phyloP scores from a whole-genome alignment of 2,113 vertebrate species.

The Ramphastos sulfuratus region DNA sequence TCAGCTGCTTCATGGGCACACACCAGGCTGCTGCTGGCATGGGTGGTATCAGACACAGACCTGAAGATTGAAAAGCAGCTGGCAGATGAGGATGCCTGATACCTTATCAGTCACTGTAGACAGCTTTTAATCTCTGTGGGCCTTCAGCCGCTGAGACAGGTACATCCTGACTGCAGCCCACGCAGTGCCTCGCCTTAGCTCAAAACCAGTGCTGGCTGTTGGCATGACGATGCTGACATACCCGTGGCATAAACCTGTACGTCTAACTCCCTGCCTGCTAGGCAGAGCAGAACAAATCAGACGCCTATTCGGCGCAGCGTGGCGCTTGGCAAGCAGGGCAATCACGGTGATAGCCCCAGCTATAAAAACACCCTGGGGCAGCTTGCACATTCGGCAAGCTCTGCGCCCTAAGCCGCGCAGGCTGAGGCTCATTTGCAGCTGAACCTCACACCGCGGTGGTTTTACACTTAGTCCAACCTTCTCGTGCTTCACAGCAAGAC shows the following conservation, averaged over 20 bases:
- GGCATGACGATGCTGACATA: neutral
- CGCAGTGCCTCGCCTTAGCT: neutral
- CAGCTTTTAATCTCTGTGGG: neutral
- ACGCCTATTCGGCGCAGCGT: fast-evolving
- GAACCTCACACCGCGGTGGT: neutral
- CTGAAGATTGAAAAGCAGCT: neutral
- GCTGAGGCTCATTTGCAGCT: neutral
- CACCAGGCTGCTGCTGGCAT: neutral
- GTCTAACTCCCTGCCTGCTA: neutral
- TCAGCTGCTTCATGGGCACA: neutral
- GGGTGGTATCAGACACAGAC: neutral
- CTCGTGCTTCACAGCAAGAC: neutral
- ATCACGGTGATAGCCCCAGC: neutral
- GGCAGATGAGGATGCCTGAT: neutral
- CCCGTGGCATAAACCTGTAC: neutral
- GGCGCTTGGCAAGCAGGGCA: neutral
- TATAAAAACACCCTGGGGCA: neutral
- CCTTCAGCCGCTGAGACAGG: neutral
- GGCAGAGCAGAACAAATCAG: neutral
- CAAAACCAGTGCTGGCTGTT: neutral
- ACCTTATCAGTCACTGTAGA: neutral
- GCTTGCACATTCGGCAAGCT: neutral
- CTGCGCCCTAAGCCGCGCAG: neutral
- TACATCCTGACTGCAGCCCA: neutral
- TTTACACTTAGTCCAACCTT: neutral